Percentiles rank a stretch among this genome's conserved stretches.
These are phyloP conservation scores for Boulengerochromis microlepis DNA, from an alignment of 2,113 vertebrate genomes.

Conservation along the genomic window DNA sequence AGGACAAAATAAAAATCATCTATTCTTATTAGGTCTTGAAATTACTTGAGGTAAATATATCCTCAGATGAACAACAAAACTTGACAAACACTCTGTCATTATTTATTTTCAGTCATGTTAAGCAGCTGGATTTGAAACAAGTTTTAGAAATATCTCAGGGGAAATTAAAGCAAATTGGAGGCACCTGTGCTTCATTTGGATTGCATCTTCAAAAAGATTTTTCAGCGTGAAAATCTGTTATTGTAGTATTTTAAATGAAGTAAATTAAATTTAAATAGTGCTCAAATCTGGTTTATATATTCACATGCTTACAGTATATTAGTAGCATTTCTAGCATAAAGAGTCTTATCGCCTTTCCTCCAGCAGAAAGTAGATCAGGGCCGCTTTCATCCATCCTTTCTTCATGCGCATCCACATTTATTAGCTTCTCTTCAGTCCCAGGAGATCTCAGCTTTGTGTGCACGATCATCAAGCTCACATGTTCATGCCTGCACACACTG, in stretches of 20 bases:
- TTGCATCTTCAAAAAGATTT: not conserved
- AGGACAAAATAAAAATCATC: not conserved
- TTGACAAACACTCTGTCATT: not conserved
- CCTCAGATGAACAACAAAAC: not conserved
- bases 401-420: constrained; percentile 11
- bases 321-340: not conserved
- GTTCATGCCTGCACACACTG: constrained; percentile 7
- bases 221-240: not conserved
- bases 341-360: not conserved
- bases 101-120: not conserved
- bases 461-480: constrained; percentile 27
- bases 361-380: not conserved
- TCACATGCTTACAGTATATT: not conserved
- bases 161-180: not conserved
- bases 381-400: not conserved
- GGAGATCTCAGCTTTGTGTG: not conserved
- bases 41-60: not conserved
- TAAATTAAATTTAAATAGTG: not conserved
- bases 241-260: not conserved
- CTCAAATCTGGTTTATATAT: accelerated
- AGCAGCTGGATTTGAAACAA: not conserved
- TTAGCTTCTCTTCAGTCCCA: not conserved
- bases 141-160: not conserved
- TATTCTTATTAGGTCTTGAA: not conserved
- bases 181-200: not conserved